Base-by-base conservation (phyloP, 2,888 invertebrate genomes). In the Monochamus alternatus region DNA sequence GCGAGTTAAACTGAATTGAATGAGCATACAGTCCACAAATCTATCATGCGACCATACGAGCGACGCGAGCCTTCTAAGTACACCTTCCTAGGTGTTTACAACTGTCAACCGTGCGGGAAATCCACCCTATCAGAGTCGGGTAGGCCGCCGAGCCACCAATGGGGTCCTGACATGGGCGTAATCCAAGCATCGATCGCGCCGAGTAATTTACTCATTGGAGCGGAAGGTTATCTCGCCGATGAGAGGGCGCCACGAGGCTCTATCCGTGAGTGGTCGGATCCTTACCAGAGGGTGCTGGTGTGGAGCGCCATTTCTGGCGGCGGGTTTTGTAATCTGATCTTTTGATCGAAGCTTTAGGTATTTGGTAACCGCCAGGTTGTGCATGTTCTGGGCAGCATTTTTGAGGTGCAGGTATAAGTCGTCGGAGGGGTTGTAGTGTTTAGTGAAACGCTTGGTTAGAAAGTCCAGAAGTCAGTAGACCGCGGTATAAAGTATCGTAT, bases 61-160 rank as follows among this genome's bases (percentile, higher is more conserved):
- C 81, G 79, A 77, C 80, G 71, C 75, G 60, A 51, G 63, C 47
- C 63, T 66, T 60, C 76, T 60, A 72, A 75, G 84, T 85, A 84
- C 84, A 87, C 88, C 87, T 88, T 86, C 83, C 85, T 85, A 88
- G 88, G 88, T 88, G 88, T 87, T 86, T 85, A 85, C 87, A 83
- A 84, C 85, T 84, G 87, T 86, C 87, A 86, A 82, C 81, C 74
- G 80, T 75, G 70, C 77, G 63, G 73, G 55, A 5, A n/a, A 70
- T 44, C 55, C 59, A 73, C 47, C 84, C 84, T 83, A 84, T 84
- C 75, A 69, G 51, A 67, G 58, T 67, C 65, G 58, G 65, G 77
- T 67, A 68, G 76, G 60, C 59, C 52, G 68, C 32, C 58, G 60
- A 63, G 55, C 70, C 62, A 68, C 85, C 84, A 85, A 85, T 85